Conservation (phyloP, 2,888 invertebrate species). For the Ashinkailepas kermadecensis region DNA sequence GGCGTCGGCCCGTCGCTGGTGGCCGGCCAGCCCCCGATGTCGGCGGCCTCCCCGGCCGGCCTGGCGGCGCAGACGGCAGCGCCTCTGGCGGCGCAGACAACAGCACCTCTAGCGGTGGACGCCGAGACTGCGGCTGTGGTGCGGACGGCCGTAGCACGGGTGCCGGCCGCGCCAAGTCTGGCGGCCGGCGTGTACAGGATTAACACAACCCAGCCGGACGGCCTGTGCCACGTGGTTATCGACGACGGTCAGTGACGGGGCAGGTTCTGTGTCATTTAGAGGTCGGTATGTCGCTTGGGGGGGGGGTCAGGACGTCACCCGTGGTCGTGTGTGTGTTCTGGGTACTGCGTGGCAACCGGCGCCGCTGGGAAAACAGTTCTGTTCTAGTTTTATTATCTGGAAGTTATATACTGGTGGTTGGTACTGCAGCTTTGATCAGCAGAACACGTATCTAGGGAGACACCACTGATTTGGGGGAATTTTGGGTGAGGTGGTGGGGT, state of each 20-base stretch:
- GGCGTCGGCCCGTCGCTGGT: background rate
- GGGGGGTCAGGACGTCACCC: no score
- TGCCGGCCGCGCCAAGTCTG: background rate
- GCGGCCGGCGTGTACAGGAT: background rate
- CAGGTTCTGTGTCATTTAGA: no score
- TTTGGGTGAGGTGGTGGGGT: no score
- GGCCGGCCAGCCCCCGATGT: constrained; percentile 8
- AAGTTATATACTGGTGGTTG: no score
- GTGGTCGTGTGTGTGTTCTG: no score
- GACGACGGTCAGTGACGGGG: background rate
- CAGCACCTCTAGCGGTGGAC: constrained; percentile 10
- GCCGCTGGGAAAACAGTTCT: no score
- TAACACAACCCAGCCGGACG: background rate
- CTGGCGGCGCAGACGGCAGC: background rate
- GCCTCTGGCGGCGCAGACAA: background rate
- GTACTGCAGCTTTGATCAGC: no score
- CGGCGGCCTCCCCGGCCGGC: background rate
- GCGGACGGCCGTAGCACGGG: background rate
- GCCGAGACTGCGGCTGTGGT: background rate
- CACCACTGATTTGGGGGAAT: no score
- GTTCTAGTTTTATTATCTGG: no score
- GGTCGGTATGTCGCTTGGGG: no score
- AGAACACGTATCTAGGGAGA: no score
- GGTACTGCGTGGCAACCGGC: no score
- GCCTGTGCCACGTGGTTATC: background rate